These are phyloP conservation scores for Florisuga fusca DNA, from an alignment of 2,797 vertebrate genomes.

Conservation along the genomic window DNA sequence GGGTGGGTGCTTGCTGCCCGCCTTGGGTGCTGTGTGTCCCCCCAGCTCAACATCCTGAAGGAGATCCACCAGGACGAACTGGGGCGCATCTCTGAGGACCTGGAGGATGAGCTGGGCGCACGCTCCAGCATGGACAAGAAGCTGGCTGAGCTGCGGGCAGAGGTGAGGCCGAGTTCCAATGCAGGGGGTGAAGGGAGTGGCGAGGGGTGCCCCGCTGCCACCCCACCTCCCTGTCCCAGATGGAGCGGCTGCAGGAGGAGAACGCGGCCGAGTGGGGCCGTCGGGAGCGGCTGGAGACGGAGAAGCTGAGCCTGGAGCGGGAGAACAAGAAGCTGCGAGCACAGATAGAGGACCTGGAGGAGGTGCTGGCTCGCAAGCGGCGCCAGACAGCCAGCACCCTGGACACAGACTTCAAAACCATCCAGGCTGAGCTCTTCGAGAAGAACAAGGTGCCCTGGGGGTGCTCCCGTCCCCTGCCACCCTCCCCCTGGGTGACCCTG, in stretches of 20 bases:
- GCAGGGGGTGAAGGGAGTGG: rapidly evolving
- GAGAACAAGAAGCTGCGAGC: conserved; percentile 96
- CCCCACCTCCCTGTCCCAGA: conserved; percentile 73
- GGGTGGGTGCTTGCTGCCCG: background rate
- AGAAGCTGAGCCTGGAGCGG: conserved; percentile 93
- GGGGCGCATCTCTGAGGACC: conserved; percentile 94
- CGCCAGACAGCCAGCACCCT: conserved; percentile 90
- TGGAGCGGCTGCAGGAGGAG: conserved; percentile 96
- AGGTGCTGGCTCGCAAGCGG: conserved; percentile 90
- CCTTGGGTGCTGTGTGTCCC: background rate
- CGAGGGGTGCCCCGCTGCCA: rapidly evolving
- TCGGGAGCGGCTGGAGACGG: conserved; percentile 93
- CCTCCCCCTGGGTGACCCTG: background rate
- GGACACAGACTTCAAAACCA: conserved; percentile 92
- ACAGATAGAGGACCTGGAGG: conserved; percentile 92
- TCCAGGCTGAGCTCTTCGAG: conserved; percentile 93
- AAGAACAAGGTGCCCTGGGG: conserved; percentile 89
- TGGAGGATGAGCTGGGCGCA: conserved; percentile 94
- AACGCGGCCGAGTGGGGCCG: conserved; percentile 95
- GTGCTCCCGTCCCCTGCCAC: background rate
- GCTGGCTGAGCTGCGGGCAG: conserved; percentile 90
- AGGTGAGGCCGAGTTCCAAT: conserved; percentile 77
- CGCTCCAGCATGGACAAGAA: conserved; percentile 98
- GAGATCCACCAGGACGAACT: conserved; percentile 96
- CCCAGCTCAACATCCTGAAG: conserved; percentile 92